phyloP scores from a whole-genome alignment of 2,113 vertebrate genomes.

The Eleginops maclovinus region DNA sequence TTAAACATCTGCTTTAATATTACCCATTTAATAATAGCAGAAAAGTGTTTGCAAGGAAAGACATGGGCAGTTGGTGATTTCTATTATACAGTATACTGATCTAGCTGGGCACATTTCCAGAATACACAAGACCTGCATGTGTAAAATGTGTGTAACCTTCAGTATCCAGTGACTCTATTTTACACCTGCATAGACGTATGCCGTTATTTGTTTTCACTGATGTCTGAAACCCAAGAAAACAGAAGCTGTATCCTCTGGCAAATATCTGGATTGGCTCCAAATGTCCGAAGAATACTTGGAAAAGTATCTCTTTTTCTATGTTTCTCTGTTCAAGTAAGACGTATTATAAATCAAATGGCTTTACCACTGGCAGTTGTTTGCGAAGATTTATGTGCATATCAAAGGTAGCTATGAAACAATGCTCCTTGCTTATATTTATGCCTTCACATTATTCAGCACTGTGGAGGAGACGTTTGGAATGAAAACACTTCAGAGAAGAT shows the following conservation, averaged over 20 bases:
- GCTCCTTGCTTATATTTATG: background rate
- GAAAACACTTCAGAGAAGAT: background rate
- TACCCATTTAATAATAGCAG: background rate
- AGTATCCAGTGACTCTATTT: background rate
- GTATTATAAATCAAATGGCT: conserved; percentile 17
- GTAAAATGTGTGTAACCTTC: background rate
- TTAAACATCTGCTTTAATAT: background rate
- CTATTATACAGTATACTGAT: background rate
- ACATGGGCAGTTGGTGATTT: background rate
- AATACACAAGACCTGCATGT: background rate
- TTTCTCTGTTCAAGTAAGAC: background rate
- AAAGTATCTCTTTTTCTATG: background rate
- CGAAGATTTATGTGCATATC: conserved; percentile 10
- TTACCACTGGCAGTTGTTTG: conserved; percentile 12
- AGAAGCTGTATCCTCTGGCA: background rate
- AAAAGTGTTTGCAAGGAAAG: background rate
- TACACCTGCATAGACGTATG: background rate
- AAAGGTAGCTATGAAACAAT: conserved; percentile 5
- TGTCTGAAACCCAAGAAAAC: background rate
- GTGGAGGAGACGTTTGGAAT: background rate
- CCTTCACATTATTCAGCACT: background rate
- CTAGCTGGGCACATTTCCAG: background rate
- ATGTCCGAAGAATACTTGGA: background rate
- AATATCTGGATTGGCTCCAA: background rate
- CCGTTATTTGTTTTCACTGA: conserved; percentile 4